These are phyloP conservation scores for Epinephelus moara DNA, from an alignment of 2,113 vertebrate species.

Conservation along the genomic window DNA sequence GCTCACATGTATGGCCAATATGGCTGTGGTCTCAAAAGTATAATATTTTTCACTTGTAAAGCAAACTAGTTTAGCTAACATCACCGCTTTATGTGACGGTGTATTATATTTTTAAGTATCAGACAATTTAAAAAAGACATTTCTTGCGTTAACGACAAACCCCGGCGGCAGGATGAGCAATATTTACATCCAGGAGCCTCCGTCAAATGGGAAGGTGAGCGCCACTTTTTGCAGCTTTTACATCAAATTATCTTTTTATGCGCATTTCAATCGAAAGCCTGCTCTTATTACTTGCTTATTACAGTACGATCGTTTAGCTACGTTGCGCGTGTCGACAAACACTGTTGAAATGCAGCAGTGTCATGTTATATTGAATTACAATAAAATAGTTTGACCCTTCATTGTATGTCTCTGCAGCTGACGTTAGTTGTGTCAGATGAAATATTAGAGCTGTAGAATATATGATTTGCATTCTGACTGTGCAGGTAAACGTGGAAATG, in stretches of 20 bases:
- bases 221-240: neutral
- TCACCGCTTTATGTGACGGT: neutral
- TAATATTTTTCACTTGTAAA: neutral
- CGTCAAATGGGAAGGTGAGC: conserved; percentile 95
- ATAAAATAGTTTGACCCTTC: neutral
- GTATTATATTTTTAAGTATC: neutral
- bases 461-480: no score
- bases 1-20: conserved; percentile 20
- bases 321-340: neutral
- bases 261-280: neutral
- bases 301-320: neutral
- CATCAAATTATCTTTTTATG: neutral
- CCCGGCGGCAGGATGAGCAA: conserved; percentile 89
- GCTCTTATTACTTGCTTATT: neutral
- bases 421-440: neutral
- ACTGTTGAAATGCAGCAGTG: neutral
- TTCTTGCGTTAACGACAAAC: neutral
- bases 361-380: neutral
- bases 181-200: conserved; percentile 98
- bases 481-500: neutral
- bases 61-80: neutral
- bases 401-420: neutral
- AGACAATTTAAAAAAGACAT: rapidly evolving
- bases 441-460: neutral
- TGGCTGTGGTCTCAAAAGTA: conserved; percentile 33